phyloP scores from a whole-genome alignment of 1,140 invertebrate species.

The Apis laboriosa region DNA sequence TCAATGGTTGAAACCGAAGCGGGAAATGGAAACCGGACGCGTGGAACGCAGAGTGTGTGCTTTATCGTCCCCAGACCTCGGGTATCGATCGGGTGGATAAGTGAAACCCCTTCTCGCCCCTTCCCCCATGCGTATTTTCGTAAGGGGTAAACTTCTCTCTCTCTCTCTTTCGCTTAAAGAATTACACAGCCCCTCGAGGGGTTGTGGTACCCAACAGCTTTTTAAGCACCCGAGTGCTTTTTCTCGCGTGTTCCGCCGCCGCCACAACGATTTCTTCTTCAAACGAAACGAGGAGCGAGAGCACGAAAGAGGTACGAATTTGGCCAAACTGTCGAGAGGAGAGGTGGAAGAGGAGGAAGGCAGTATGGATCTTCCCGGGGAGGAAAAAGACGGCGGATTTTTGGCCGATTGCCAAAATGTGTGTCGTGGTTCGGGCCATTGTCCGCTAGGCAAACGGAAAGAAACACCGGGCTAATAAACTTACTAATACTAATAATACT shows the following conservation, averaged over 20 bases:
- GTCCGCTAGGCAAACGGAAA: constrained; percentile 35
- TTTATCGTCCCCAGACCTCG: constrained; percentile 56
- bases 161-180: constrained; percentile 48
- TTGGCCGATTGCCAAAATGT: constrained; percentile 47
- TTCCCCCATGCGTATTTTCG: constrained; percentile 51
- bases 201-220: constrained; percentile 23
- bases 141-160: constrained; percentile 42
- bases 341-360: background rate
- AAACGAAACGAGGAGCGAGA: constrained; percentile 3
- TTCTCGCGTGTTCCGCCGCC: constrained; percentile 30
- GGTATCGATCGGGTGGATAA: constrained; percentile 64
- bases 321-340: constrained; percentile 42
- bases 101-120: constrained; percentile 44
- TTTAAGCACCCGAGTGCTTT: constrained; percentile 28
- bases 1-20: constrained; percentile 60
- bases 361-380: too few relatives aligned
- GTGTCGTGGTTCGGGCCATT: constrained; percentile 38
- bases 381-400: constrained; percentile 36
- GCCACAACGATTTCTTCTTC: too few relatives aligned
- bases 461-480: constrained; percentile 50
- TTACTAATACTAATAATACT: background rate
- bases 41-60: constrained; percentile 49
- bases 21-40: constrained; percentile 59
- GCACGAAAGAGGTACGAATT: constrained; percentile 43
- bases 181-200: constrained; percentile 52